Evolutionary conservation across 2,113 vertebrate genomes (phyloP), one percentile per base, ranked within the genome.

Genomic region (Phaethornis superciliosus): DNA sequence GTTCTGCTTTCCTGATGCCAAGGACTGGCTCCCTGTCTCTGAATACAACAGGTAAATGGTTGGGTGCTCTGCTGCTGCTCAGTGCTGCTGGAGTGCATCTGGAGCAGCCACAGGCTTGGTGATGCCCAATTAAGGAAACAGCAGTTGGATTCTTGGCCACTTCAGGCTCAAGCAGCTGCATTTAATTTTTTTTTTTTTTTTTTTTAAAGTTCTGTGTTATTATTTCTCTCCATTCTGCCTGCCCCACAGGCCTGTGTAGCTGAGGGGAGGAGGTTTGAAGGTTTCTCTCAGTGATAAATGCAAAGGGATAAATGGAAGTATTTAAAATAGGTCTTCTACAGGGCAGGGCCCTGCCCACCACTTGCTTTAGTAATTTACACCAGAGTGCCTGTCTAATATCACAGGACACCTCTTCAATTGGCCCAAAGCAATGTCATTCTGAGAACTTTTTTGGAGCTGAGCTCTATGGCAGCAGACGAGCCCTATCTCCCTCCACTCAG

Each of bases 1-100:
- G 96, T 99, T 99, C 97, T 99, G 99, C 97, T 99, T 99, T 93
- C 99, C 99, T n/a, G 99, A 99, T 92, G 99, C 99, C 93, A 99
- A 99, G 97, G 99, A 99, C 97, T 99, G 99, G 99, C 98, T 97
- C 82, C 99, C 99, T 2, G 99, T 99, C 65, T 98, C 98, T 3
- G 99, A 99, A 40, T 99, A 99, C 85, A 98, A 85, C 98, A 99
- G 99, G 99, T 99, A 97, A 91, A 67, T 9, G 22, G 63, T 32
- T 26, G 1, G 3, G 68, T 47, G 64, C 81, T 72, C 14, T 63
- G 55, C 55, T 76, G 84, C 49, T 22, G 44, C 84, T 4, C 2
- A 0, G 24, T 21, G 51, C 46, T 90, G 74, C 44, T n/a, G n/a
- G 33, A 65, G 56, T 6, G 63, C 26, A 16, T 56, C 51, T 88